phyloP scores from a whole-genome alignment of 2,888 invertebrate genomes.

The Mermis nigrescens region DNA sequence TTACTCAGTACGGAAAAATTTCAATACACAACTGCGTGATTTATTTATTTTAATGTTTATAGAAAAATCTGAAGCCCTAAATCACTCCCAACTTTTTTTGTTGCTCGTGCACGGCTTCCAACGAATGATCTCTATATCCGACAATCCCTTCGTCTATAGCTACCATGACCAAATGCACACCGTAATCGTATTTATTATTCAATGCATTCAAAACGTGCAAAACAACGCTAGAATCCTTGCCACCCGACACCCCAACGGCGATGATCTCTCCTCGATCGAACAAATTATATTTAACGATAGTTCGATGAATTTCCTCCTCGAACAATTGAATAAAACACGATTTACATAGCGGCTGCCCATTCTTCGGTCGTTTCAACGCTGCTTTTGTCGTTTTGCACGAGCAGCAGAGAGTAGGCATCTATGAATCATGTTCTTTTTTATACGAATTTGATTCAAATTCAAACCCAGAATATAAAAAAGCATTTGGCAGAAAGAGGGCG shows the following conservation, averaged over 20 bases:
- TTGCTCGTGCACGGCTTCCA: conserved; percentile 64
- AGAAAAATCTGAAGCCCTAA: too few relatives aligned
- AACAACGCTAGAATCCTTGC: conserved; percentile 75
- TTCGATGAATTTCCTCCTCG: conserved; percentile 29
- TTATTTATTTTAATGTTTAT: too few relatives aligned
- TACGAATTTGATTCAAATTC: too few relatives aligned
- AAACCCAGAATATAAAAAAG: too few relatives aligned
- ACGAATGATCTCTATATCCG: conserved; percentile 71
- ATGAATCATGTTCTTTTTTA: too few relatives aligned
- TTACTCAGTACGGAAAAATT: too few relatives aligned
- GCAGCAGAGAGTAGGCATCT: too few relatives aligned
- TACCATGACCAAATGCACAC: conserved; percentile 63
- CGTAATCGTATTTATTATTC: conserved; percentile 73
- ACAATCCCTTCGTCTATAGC: conserved; percentile 95
- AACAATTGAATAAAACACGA: conserved; percentile 26
- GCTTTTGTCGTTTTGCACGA: conserved; percentile 12
- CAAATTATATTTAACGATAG: conserved; percentile 20
- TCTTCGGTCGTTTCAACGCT: conserved; percentile 24
- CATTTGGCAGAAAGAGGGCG: too few relatives aligned
- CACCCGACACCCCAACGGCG: conserved; percentile 31
- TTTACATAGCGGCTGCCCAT: conserved; percentile 22
- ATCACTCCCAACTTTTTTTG: not conserved
- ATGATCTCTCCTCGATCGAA: conserved; percentile 16
- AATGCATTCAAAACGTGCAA: conserved; percentile 63
- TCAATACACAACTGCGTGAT: too few relatives aligned